Evolutionary conservation across 1,140 invertebrate species (phyloP).

Genomic region (Metopolophium dirhodum): DNA sequence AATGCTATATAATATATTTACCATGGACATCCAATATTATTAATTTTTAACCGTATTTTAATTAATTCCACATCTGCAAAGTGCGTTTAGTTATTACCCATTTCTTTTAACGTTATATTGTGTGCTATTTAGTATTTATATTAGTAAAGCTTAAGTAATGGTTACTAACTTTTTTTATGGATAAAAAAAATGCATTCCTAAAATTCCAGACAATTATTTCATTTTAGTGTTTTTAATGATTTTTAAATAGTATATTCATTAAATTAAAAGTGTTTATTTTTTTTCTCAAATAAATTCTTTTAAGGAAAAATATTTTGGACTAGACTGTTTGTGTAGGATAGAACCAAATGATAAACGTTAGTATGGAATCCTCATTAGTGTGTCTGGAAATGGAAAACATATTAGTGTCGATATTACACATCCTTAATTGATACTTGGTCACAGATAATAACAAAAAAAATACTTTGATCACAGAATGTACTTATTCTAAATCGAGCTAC

Average conservation of each 20-base stretch:
- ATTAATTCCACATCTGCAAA: neutral
- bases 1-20: neutral
- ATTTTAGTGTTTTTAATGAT: neutral
- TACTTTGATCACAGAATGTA: neutral
- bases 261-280: neutral
- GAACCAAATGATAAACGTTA: neutral
- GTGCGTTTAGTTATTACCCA: neutral
- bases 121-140: neutral
- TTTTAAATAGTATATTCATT: neutral
- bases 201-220: neutral
- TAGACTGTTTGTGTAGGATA: neutral
- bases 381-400: conserved; percentile 14
- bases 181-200: neutral
- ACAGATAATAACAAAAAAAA: neutral
- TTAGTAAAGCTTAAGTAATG: neutral
- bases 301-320: neutral
- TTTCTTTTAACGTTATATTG: neutral
- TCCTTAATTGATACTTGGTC: neutral
- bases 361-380: conserved; percentile 4
- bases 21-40: neutral
- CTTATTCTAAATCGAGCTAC: neutral
- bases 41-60: neutral
- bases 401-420: neutral
- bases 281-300: neutral
- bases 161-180: neutral